Base-by-base conservation (phyloP, 2,888 invertebrate species). In the Sarcophaga variegata region DNA sequence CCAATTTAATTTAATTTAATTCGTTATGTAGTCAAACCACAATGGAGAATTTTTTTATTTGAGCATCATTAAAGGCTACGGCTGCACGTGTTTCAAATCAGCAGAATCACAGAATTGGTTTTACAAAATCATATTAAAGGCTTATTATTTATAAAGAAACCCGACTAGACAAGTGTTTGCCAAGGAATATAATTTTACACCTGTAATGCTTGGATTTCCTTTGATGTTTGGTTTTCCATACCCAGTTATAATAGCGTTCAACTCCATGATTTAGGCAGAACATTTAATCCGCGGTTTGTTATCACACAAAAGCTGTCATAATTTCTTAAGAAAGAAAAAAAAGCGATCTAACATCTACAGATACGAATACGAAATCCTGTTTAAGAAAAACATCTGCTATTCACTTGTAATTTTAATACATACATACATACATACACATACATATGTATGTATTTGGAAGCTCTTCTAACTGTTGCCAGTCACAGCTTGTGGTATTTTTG, bases 181-280 rank as follows among this genome's bases (percentile, higher is more conserved):
- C 2, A 1, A 54, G 2, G 1, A 54, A 54, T 54, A 17, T 1
- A 12, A 14, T 12, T 17, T 54, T 54, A 76, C 81, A 82, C 81
- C 81, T 82, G 81, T 82, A 76, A 14, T 22, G 25, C 8, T 64
- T 54, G n/a, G 2, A 62, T 70, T 81, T 81, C 54, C 17, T 22
- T 67, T 47, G 60, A 67, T 49, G 54, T 22, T 67, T 47, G 47
- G 49, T 27, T 54, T 70, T 5, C 25, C 14, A 63, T 54, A 11
- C 49, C 54, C 17, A 54, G 12, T 12, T 54, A 54, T 37, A 45
- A 25, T 17, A 25, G 3, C 20, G 62, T 4, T 25, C 17, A 63
- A 81, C 60, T 74, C 47, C 67, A 63, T 76, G n/a, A 75, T 74
- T 49, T 62, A 54, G 54, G 54, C 54, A 54, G 17, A 54, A 54